These are phyloP conservation scores for Pelvicachromis taeniatus DNA, from an alignment of 2,113 vertebrate species.

Conservation along the genomic window DNA sequence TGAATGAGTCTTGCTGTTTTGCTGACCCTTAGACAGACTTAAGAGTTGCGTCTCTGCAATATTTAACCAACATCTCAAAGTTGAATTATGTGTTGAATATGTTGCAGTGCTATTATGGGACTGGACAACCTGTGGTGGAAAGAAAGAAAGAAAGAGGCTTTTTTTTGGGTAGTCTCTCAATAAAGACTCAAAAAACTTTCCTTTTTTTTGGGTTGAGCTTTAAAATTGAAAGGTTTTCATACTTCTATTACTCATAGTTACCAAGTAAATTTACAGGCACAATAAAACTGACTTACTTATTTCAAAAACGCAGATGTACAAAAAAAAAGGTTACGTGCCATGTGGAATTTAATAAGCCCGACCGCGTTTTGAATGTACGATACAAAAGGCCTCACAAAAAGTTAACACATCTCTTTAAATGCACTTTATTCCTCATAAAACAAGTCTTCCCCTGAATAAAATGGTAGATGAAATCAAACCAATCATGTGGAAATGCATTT, in stretches of 20 bases:
- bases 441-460: slow-evolving; percentile 12
- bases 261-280: background rate
- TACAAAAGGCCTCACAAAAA: background rate
- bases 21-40: background rate
- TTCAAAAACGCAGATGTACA: background rate
- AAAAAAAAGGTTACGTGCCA: background rate
- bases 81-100: background rate
- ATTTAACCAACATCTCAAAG: background rate
- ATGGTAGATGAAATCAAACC: slow-evolving; percentile 1
- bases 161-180: background rate
- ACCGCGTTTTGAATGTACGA: background rate
- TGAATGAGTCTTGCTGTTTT: background rate
- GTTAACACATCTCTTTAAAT: background rate
- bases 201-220: background rate
- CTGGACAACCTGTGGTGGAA: background rate
- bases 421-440: background rate
- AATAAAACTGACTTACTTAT: background rate
- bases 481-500: slow-evolving; percentile 9
- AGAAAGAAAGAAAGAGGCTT: background rate
- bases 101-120: background rate
- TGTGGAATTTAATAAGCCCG: background rate
- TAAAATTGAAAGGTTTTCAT: background rate
- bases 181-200: background rate
- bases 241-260: background rate
- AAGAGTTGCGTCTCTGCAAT: background rate